Evolutionary conservation across 2,888 invertebrate genomes (phyloP).

Genomic region (Drosophila fulvimacula): DNA sequence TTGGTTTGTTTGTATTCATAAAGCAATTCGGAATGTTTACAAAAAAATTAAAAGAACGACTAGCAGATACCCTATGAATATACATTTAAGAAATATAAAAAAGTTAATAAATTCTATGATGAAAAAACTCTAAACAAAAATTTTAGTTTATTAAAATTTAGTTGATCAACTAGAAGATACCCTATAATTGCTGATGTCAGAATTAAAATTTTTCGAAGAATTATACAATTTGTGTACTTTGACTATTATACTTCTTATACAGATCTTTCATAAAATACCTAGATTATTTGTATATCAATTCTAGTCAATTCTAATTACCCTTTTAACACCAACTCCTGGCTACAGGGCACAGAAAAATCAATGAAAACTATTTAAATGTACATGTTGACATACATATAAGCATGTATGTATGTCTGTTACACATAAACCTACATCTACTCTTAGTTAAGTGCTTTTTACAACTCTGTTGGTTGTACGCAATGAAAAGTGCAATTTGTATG

Average conservation of each 20-base stretch:
- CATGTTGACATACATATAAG: background rate
- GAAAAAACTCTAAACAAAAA: too few species aligned
- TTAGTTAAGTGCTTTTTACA: constrained; percentile 32
- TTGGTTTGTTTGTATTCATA: too few species aligned
- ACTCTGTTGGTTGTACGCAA: constrained; percentile 42
- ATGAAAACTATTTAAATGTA: constrained; percentile 33
- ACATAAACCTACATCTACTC: constrained; percentile 13
- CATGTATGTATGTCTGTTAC: constrained; percentile 4
- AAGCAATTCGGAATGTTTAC: too few species aligned
- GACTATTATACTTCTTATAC: too few species aligned
- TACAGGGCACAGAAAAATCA: constrained; percentile 57
- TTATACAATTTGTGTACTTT: too few species aligned
- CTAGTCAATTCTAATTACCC: background rate
- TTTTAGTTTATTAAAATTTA: too few species aligned
- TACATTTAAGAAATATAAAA: background rate
- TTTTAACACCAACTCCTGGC: background rate
- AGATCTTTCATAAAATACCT: background rate
- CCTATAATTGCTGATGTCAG: too few species aligned
- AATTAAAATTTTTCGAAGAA: too few species aligned
- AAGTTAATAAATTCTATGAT: too few species aligned
- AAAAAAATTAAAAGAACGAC: background rate
- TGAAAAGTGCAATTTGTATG: constrained; percentile 61
- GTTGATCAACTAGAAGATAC: background rate
- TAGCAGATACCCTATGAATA: background rate
- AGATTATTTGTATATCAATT: background rate